Evolutionary conservation across 2,888 invertebrate genomes (phyloP).

Genomic region (Linnaemya vulpina): DNA sequence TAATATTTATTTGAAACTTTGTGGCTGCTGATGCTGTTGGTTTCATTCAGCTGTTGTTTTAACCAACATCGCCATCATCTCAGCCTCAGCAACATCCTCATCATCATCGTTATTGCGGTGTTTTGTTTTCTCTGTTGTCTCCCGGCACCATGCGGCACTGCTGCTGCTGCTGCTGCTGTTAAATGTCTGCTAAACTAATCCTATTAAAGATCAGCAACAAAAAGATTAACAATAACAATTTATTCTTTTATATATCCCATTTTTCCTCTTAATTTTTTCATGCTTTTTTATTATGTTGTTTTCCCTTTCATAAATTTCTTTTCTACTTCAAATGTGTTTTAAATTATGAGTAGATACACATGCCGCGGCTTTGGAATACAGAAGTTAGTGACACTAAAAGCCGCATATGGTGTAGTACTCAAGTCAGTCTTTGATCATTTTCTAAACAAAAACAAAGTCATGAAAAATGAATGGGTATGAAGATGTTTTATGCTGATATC

Average conservation of each 20-base stretch:
- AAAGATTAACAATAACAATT: constrained; percentile 66
- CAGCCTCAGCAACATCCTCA: no score
- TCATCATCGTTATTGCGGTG: neutral
- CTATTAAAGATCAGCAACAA: constrained; percentile 65
- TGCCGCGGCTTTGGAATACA: constrained; percentile 41
- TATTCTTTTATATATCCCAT: constrained; percentile 42
- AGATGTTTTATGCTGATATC: neutral
- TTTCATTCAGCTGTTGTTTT: constrained; percentile 39
- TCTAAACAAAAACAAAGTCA: neutral
- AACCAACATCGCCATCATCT: constrained; percentile 15
- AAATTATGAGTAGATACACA: constrained; percentile 48
- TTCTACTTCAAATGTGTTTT: constrained; percentile 50
- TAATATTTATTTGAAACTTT: constrained; percentile 14
- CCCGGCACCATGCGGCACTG: neutral
- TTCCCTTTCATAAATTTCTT: constrained; percentile 2
- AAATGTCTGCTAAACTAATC: constrained; percentile 66
- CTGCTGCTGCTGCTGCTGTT: constrained; percentile 32
- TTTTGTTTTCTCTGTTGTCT: neutral
- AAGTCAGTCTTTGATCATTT: neutral
- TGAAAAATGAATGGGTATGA: neutral
- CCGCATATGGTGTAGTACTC: constrained; percentile 6
- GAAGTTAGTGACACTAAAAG: constrained; percentile 21
- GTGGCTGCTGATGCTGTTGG: constrained; percentile 31
- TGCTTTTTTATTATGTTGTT: constrained; percentile 21
- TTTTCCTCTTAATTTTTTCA: neutral